phyloP scores from a whole-genome alignment of 2,113 vertebrate genomes.

The Delphinus delphis region DNA sequence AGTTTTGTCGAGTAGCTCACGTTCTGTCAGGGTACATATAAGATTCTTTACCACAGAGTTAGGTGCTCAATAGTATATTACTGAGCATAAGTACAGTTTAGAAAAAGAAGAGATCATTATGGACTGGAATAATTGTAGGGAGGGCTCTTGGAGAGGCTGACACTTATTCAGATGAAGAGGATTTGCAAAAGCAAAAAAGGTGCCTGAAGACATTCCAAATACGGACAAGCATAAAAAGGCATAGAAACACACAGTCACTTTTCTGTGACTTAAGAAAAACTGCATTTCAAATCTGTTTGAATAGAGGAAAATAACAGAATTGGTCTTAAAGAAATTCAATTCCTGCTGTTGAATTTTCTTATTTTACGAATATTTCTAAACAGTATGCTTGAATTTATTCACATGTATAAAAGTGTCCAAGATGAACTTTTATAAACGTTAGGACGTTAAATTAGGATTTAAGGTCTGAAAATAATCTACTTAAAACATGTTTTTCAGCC shows the following conservation, averaged over 20 bases:
- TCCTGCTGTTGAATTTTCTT: conserved; percentile 36
- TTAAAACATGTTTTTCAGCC: conserved; percentile 82
- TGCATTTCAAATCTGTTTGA: conserved; percentile 13
- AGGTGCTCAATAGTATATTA: background rate
- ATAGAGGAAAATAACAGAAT: conserved; percentile 26
- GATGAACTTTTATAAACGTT: background rate
- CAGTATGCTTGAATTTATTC: conserved; percentile 1
- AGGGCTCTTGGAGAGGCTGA: background rate
- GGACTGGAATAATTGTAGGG: background rate
- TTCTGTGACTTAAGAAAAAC: background rate
- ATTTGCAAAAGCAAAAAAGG: conserved; percentile 18
- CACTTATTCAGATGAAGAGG: background rate
- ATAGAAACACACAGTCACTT: background rate
- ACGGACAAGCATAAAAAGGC: background rate
- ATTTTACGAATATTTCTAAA: conserved; percentile 40
- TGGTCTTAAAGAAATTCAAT: conserved; percentile 1
- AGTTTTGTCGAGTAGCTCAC: background rate
- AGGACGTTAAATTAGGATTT: conserved; percentile 15
- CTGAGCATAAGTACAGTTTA: background rate
- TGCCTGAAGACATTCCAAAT: background rate
- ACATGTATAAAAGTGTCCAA: background rate
- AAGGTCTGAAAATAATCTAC: conserved; percentile 56
- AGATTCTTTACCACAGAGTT: background rate
- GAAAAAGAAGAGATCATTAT: conserved; percentile 3
- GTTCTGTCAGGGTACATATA: background rate